These are phyloP conservation scores for Toxotes jaculatrix DNA, from an alignment of 2,113 vertebrate species.

Conservation along the genomic window DNA sequence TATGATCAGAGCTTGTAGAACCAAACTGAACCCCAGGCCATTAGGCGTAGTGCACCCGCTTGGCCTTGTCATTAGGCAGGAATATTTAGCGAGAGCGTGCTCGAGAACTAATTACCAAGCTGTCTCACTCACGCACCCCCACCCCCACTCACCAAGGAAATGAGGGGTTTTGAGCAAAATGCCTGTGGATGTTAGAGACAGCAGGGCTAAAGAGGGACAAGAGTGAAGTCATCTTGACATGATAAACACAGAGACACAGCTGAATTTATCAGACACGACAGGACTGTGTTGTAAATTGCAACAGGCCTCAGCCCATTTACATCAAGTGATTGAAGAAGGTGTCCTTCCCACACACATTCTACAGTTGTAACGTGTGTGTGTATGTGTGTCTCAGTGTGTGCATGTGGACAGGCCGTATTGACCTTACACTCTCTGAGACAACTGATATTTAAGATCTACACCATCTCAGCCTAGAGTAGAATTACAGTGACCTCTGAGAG, in stretches of 20 bases:
- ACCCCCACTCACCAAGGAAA: constrained; percentile 60
- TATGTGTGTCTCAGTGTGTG: neutral
- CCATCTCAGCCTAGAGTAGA: neutral
- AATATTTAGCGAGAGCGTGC: constrained; percentile 74
- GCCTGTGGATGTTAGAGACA: constrained; percentile 50
- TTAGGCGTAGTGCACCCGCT: constrained; percentile 47
- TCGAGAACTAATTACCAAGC: constrained; percentile 80
- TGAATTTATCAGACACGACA: constrained; percentile 72
- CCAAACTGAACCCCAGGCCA: constrained; percentile 61
- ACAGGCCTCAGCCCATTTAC: constrained; percentile 68
- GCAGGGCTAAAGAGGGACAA: constrained; percentile 71
- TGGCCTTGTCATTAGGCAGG: constrained; percentile 73
- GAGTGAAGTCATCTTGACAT: constrained; percentile 76
- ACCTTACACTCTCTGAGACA: constrained; percentile 35
- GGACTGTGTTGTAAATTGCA: constrained; percentile 72
- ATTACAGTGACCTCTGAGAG: neutral
- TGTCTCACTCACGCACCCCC: constrained; percentile 61
- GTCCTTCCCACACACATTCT: constrained; percentile 53
- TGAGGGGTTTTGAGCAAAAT: constrained; percentile 63
- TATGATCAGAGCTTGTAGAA: constrained; percentile 63
- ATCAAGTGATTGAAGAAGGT: constrained; percentile 75
- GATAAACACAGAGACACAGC: constrained; percentile 78
- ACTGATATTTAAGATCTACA: constrained; percentile 30
- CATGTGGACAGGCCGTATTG: constrained; percentile 23
- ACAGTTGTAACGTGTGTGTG: constrained; percentile 9